Percentiles rank a stretch among this genome's conserved stretches.
These are phyloP conservation scores for Stenopsyche tienmushanensis DNA, from an alignment of 1,140 invertebrate species.

Conservation along the genomic window DNA sequence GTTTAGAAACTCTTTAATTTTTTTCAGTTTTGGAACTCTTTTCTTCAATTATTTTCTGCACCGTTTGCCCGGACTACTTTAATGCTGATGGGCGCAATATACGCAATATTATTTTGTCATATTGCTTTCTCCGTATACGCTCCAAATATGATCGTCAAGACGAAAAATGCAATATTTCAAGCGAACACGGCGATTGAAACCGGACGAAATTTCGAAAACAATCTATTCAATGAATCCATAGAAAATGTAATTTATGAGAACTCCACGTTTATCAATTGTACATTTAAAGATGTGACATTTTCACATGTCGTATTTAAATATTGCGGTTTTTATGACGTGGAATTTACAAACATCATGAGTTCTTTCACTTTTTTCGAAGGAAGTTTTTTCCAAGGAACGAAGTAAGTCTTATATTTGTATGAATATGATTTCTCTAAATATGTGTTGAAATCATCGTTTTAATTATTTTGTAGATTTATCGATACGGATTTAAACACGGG, in stretches of 20 bases:
- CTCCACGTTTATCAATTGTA: conserved; percentile 50
- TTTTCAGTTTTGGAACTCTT: conserved; percentile 60
- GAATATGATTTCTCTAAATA: too few species aligned
- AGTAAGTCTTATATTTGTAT: conserved; percentile 45
- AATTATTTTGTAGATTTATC: conserved; percentile 37
- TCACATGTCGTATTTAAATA: conserved; percentile 54
- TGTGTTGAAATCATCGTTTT: neutral
- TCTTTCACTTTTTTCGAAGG: conserved; percentile 50
- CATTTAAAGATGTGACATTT: conserved; percentile 52
- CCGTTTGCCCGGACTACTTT: conserved; percentile 54
- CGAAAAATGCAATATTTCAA: conserved; percentile 47
- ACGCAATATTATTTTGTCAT: conserved; percentile 46
- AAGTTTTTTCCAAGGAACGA: conserved; percentile 50
- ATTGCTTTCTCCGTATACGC: conserved; percentile 51
- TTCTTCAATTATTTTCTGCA: conserved; percentile 58
- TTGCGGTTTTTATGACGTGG: conserved; percentile 51
- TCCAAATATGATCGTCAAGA: conserved; percentile 45
- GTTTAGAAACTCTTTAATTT: neutral
- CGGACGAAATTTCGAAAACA: conserved; percentile 43
- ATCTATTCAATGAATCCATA: conserved; percentile 47
- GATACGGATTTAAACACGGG: conserved; percentile 42
- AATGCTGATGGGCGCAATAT: conserved; percentile 46
- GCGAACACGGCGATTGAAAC: conserved; percentile 28
- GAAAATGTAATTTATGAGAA: conserved; percentile 51
- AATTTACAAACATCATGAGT: conserved; percentile 53